phyloP scores from a whole-genome alignment of 2,888 invertebrate species.

The Drosophila testacea region DNA sequence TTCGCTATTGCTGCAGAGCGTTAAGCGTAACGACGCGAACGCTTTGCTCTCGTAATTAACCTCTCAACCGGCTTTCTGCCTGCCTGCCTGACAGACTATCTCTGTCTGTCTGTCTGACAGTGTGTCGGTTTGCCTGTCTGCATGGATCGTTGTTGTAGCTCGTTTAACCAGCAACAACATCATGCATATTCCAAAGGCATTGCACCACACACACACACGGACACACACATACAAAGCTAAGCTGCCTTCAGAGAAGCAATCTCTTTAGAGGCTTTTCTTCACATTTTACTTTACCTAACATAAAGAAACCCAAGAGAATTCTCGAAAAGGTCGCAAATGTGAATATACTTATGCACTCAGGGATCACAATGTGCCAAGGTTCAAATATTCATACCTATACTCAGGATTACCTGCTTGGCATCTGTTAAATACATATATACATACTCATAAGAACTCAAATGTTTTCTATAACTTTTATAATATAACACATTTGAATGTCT shows the following conservation, averaged over 20 bases:
- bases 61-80: constrained; percentile 78
- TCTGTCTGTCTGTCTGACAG: constrained; percentile 23
- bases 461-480: background rate
- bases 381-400: background rate
- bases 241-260: constrained; percentile 13
- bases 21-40: constrained; percentile 71
- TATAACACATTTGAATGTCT: no score
- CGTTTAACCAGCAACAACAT: constrained; percentile 41
- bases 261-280: constrained; percentile 30
- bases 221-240: background rate
- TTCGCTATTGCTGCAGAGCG: constrained; percentile 48
- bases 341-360: background rate
- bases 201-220: constrained; percentile 24
- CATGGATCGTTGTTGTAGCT: constrained; percentile 36
- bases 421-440: background rate
- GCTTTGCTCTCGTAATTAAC: constrained; percentile 79
- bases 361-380: constrained; percentile 4
- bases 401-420: constrained; percentile 4
- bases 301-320: constrained; percentile 18
- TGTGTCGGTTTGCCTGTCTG: constrained; percentile 23
- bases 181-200: constrained; percentile 31
- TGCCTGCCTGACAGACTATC: constrained; percentile 51
- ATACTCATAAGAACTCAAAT: background rate
- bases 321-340: constrained; percentile 31
- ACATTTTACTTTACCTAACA: constrained; percentile 24